Evolutionary conservation across 2,888 invertebrate genomes (phyloP).

Genomic region (Thereva nobilitata): DNA sequence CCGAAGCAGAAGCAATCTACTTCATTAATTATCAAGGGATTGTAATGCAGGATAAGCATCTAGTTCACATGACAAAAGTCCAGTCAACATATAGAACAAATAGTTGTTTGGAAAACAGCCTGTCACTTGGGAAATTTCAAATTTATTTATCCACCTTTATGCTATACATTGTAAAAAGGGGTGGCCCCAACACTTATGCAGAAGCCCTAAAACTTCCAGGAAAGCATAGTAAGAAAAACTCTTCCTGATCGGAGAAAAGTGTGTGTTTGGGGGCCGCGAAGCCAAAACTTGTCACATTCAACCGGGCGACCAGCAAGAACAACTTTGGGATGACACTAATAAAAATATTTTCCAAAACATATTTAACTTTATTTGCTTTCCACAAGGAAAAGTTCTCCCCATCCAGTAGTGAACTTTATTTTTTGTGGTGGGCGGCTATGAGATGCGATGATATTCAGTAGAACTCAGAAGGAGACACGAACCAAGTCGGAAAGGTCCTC

Average conservation of each 20-base stretch:
- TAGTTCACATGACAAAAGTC: background rate
- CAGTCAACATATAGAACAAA: background rate
- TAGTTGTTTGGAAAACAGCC: slow-evolving; percentile 4
- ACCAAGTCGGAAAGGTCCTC: background rate
- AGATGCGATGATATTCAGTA: slow-evolving; percentile 7
- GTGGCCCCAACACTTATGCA: slow-evolving; percentile 4
- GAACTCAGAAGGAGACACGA: background rate
- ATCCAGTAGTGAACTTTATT: background rate
- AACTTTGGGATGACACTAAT: slow-evolving; percentile 24
- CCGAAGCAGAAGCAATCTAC: too few relatives aligned
- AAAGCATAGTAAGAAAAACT: background rate
- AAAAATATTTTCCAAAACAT: slow-evolving; percentile 32
- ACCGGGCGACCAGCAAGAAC: background rate
- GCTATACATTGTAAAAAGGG: background rate
- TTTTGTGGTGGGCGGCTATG: background rate
- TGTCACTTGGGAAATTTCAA: slow-evolving; percentile 29
- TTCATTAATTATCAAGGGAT: slow-evolving; percentile 23
- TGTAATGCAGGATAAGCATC: slow-evolving; percentile 14
- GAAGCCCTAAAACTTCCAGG: background rate
- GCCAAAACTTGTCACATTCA: background rate
- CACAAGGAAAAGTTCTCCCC: slow-evolving; percentile 7
- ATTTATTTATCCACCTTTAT: slow-evolving; percentile 25
- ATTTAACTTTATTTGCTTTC: slow-evolving; percentile 32
- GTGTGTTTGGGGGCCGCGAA: background rate
- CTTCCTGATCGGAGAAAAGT: background rate